Evolutionary conservation across 1,140 invertebrate species (phyloP).

Genomic region (Augochlora pura): DNA sequence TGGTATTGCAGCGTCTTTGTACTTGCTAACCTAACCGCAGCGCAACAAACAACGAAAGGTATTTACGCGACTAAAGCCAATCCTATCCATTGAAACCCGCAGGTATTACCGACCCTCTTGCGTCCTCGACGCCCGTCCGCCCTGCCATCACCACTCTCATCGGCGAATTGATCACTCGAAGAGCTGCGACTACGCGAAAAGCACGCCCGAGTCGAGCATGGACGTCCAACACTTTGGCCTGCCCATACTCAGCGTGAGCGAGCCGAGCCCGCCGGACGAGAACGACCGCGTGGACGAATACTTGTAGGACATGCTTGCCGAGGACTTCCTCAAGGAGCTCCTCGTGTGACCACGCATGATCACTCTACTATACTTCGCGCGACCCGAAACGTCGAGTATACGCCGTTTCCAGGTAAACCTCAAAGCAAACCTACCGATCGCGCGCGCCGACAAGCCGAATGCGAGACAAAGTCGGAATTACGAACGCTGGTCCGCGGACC

Average conservation of each 20-base stretch:
- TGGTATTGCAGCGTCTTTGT: too few species aligned
- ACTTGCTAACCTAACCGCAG: too few species aligned
- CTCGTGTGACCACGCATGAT: constrained; percentile 69
- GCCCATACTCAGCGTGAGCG: constrained; percentile 88
- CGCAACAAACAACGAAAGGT: too few species aligned
- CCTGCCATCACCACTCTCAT: constrained; percentile 63
- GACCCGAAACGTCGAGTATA: neutral
- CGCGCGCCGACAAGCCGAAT: neutral
- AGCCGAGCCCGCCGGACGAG: constrained; percentile 88
- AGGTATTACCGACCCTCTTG: constrained; percentile 70
- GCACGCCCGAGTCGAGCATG: constrained; percentile 79
- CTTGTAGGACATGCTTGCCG: constrained; percentile 79
- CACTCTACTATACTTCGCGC: neutral
- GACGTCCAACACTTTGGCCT: constrained; percentile 84
- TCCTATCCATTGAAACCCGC: constrained; percentile 15
- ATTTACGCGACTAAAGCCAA: neutral
- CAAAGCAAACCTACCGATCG: neutral
- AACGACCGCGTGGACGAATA: constrained; percentile 79
- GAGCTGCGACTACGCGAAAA: constrained; percentile 72
- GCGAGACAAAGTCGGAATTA: too few species aligned
- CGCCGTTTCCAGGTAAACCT: neutral
- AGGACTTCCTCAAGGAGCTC: constrained; percentile 77
- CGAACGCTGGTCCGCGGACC: neutral
- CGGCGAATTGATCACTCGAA: constrained; percentile 66
- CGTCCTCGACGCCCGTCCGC: constrained; percentile 69